Evolutionary conservation across 2,888 invertebrate species (phyloP).

Genomic region (Epinotia ramella): DNA sequence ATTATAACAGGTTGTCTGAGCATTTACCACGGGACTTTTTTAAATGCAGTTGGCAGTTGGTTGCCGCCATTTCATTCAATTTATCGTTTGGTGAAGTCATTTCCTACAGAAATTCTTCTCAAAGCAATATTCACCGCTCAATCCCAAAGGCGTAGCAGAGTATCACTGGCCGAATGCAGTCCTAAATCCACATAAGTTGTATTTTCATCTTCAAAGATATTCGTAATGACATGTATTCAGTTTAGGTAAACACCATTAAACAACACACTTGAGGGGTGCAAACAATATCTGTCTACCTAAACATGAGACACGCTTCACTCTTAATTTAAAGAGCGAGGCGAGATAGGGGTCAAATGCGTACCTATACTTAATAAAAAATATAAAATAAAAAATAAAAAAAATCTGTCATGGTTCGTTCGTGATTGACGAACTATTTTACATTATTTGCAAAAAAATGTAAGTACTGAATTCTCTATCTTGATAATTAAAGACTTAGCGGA

Average conservation of each 20-base stretch:
- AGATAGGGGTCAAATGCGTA: too few species aligned
- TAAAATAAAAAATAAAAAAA: too few species aligned
- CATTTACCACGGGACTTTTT: neutral
- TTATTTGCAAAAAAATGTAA: too few species aligned
- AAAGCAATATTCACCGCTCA: neutral
- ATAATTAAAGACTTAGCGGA: too few species aligned
- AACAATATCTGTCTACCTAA: slow-evolving; percentile 11
- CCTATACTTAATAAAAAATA: too few species aligned
- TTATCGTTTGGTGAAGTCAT: neutral
- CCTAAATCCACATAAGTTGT: neutral
- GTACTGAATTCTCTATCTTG: too few species aligned
- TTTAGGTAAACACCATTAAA: slow-evolving; percentile 28
- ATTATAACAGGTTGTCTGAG: too few species aligned
- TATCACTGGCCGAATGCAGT: neutral
- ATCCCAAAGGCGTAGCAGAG: neutral
- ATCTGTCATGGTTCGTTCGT: too few species aligned
- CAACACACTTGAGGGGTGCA: slow-evolving; percentile 6
- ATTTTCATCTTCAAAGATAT: neutral
- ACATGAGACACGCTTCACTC: neutral
- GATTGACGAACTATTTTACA: too few species aligned
- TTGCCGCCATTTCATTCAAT: neutral
- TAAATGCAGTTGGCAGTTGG: neutral
- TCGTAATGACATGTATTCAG: neutral
- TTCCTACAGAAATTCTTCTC: neutral
- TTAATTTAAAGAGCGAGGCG: too few species aligned